A percentile compares a stretch with the other conserved stretches of the same genome.
phyloP scores from a whole-genome alignment of 2,113 vertebrate species.

The Climacteris rufus region DNA sequence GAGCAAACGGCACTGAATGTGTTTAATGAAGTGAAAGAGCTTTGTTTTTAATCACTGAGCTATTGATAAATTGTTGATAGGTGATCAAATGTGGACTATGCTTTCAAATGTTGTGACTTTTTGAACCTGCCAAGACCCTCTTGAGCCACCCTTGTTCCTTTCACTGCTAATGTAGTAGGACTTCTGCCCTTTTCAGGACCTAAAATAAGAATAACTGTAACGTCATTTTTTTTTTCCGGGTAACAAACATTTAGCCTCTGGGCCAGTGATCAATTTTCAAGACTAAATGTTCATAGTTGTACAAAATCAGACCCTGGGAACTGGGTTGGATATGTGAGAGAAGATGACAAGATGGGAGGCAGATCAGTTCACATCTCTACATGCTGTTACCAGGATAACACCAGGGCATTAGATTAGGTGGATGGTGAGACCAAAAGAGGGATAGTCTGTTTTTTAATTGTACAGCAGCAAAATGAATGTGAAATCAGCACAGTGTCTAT shows the following conservation, averaged over 20 bases:
- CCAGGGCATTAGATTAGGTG: not conserved
- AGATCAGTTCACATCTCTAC: conserved; percentile 57
- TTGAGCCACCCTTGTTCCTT: not conserved
- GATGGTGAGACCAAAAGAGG: not conserved
- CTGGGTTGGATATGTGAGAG: conserved; percentile 50
- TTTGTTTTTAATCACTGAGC: conserved; percentile 40
- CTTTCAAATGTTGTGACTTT: conserved; percentile 8
- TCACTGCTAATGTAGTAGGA: not conserved
- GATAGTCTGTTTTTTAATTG: not conserved
- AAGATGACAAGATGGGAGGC: conserved; percentile 66
- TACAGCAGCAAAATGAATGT: not conserved
- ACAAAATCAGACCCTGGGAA: conserved; percentile 42
- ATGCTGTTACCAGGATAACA: not conserved
- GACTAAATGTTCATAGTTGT: conserved; percentile 20
- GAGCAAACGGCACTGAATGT: conserved; percentile 21
- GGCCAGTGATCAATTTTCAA: conserved; percentile 42
- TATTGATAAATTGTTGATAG: conserved; percentile 45
- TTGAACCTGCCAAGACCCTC: not conserved
- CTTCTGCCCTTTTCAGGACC: conserved; percentile 26
- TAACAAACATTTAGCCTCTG: conserved; percentile 15
- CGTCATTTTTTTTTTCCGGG: not conserved
- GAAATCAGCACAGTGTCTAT: not conserved
- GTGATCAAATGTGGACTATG: conserved; percentile 3
- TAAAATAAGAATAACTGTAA: conserved; percentile 4
- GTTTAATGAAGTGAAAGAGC: conserved; percentile 53